A percentile compares a stretch with the other conserved stretches of the same genome.
phyloP scores from a whole-genome alignment of 2,113 vertebrate genomes.

The Phocoena sinus region DNA sequence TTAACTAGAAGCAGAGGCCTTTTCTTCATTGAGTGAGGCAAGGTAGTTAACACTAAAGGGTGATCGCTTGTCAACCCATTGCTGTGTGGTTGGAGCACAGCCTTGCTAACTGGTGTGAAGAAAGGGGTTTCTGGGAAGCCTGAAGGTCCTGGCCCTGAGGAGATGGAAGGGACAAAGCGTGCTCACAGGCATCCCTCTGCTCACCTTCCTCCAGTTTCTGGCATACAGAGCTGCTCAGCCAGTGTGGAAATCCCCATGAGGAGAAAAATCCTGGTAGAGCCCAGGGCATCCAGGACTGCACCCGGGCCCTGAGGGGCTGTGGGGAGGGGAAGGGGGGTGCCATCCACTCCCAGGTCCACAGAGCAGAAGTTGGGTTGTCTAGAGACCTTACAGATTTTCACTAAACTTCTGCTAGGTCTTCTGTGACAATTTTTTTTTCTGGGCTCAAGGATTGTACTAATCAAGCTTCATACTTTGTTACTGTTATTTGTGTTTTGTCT shows the following conservation, averaged over 20 bases:
- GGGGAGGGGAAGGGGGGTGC: background rate
- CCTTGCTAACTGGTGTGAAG: background rate
- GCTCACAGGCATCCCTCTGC: background rate
- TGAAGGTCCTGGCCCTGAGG: background rate
- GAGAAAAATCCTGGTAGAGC: background rate
- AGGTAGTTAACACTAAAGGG: background rate
- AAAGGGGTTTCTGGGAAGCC: background rate
- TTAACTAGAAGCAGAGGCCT: background rate
- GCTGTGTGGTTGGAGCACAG: background rate
- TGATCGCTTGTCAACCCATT: background rate
- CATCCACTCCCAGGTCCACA: background rate
- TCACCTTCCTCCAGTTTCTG: background rate
- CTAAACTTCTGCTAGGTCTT: background rate
- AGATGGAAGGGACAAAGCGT: background rate
- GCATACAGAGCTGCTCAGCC: background rate
- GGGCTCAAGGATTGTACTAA: background rate
- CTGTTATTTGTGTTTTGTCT: background rate
- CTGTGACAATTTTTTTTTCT: background rate
- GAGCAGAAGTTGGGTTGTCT: background rate
- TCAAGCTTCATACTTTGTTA: background rate
- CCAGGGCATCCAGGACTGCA: background rate
- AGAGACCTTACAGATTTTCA: background rate
- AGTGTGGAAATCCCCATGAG: background rate
- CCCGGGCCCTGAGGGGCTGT: rapidly evolving
- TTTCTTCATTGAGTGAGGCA: background rate